Percentiles rank a stretch among this genome's conserved stretches.
These are phyloP conservation scores for Eriosoma lanigerum DNA, from an alignment of 1,140 invertebrate genomes.

Conservation along the genomic window DNA sequence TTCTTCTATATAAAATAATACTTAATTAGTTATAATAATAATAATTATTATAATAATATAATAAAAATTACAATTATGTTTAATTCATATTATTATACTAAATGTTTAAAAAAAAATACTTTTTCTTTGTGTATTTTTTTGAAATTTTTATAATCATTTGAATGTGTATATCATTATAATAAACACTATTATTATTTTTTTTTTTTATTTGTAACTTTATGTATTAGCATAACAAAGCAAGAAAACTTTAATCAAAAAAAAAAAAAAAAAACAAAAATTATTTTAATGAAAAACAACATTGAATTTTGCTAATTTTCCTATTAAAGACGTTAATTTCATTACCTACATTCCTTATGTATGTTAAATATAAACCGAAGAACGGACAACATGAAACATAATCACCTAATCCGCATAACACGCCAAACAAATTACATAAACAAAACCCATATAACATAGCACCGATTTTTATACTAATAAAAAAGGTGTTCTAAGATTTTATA, in stretches of 20 bases:
- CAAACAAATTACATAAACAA: conserved; percentile 27
- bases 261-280: conserved; percentile 14
- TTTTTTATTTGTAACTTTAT: conserved; percentile 2
- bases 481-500: conserved; percentile 14
- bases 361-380: conserved; percentile 15
- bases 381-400: neutral
- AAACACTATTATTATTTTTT: conserved; percentile 19
- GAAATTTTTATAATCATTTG: conserved; percentile 21
- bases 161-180: conserved; percentile 10
- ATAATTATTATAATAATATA: neutral
- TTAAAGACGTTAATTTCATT: conserved; percentile 15
- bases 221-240: conserved; percentile 25
- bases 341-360: neutral
- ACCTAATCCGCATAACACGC: neutral
- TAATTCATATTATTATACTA: conserved; percentile 21
- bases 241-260: neutral
- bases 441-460: conserved; percentile 40
- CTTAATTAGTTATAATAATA: conserved; percentile 34
- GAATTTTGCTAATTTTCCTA: conserved; percentile 28
- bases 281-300: conserved; percentile 20
- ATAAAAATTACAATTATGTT: conserved; percentile 32
- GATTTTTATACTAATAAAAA: conserved; percentile 34
- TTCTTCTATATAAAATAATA: conserved; percentile 41
- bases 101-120: conserved; percentile 30
- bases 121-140: neutral